Evolutionary conservation across 2,797 vertebrate species (phyloP).

Genomic region (Phaenicophaeus curvirostris): DNA sequence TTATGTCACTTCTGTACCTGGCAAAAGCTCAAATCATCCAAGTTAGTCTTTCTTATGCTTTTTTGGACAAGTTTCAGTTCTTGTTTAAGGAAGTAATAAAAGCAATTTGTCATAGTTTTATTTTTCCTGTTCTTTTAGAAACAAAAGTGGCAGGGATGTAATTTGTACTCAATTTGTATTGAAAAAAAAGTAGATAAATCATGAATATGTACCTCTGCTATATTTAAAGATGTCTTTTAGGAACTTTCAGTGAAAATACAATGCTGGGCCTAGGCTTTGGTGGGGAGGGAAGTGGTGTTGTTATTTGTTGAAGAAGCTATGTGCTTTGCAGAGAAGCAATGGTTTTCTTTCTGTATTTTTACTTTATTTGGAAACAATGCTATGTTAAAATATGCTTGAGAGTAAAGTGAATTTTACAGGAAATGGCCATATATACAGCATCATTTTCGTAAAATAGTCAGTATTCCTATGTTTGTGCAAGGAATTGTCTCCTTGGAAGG

Average conservation of each 20-base stretch:
- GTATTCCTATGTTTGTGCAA: constrained; percentile 37
- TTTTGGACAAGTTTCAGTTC: constrained; percentile 57
- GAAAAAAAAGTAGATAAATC: constrained; percentile 27
- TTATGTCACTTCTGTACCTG: constrained; percentile 3
- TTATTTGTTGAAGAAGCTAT: neutral
- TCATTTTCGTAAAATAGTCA: constrained; percentile 12
- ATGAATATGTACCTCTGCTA: constrained; percentile 40
- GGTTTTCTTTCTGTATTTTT: neutral
- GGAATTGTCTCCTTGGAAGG: neutral
- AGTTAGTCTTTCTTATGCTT: constrained; percentile 57
- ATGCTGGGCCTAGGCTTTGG: constrained; percentile 24
- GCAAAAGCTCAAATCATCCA: constrained; percentile 46
- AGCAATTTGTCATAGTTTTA: constrained; percentile 57
- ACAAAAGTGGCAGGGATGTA: constrained; percentile 31
- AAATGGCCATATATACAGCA: neutral
- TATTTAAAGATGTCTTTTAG: constrained; percentile 54
- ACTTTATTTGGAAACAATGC: neutral
- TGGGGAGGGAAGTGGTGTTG: neutral
- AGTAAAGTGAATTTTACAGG: neutral
- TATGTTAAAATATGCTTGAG: neutral
- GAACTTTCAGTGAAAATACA: neutral
- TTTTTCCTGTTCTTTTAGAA: constrained; percentile 47
- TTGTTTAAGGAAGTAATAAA: constrained; percentile 68
- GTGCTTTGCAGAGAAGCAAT: neutral
- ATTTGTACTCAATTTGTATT: constrained; percentile 23